These are phyloP conservation scores for Propithecus perrieri DNA, from an alignment of 2,797 vertebrate species.

Conservation along the genomic window DNA sequence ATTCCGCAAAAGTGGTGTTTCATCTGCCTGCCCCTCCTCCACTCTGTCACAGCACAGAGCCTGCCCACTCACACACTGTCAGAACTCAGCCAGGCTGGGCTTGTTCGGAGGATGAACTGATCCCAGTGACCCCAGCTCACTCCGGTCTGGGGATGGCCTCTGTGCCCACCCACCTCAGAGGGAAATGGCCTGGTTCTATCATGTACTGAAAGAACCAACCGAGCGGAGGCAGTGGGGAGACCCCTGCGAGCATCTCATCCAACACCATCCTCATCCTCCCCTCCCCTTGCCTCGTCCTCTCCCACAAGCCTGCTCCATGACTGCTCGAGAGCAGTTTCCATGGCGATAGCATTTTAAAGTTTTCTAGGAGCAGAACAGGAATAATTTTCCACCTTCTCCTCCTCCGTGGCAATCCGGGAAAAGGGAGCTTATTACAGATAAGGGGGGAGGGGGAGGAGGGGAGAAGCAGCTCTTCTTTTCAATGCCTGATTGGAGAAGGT, in stretches of 20 bases:
- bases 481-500: not conserved
- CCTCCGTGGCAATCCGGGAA: constrained; percentile 82
- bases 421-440: constrained; percentile 85
- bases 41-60: not conserved
- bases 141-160: not conserved
- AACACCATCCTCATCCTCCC: not conserved
- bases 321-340: constrained; percentile 85
- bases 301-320: constrained; percentile 64
- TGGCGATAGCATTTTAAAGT: constrained; percentile 88
- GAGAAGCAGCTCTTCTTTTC: not conserved
- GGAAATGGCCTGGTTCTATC: not conserved
- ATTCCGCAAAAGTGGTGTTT: not conserved
- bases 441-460: constrained; percentile 64
- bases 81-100: not conserved
- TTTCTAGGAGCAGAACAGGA: constrained; percentile 86
- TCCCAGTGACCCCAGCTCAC: not conserved
- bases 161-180: not conserved
- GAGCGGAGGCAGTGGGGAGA: not conserved
- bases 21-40: not conserved
- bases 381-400: constrained; percentile 84
- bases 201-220: not conserved
- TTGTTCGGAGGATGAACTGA: not conserved
- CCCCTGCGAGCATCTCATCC: not conserved
- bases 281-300: constrained; percentile 50
- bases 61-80: not conserved